A percentile compares a stretch with the other conserved stretches of the same genome.
Evolutionary conservation across 1,140 invertebrate species (phyloP).

Genomic region (Zaprionus tsacasi): DNA sequence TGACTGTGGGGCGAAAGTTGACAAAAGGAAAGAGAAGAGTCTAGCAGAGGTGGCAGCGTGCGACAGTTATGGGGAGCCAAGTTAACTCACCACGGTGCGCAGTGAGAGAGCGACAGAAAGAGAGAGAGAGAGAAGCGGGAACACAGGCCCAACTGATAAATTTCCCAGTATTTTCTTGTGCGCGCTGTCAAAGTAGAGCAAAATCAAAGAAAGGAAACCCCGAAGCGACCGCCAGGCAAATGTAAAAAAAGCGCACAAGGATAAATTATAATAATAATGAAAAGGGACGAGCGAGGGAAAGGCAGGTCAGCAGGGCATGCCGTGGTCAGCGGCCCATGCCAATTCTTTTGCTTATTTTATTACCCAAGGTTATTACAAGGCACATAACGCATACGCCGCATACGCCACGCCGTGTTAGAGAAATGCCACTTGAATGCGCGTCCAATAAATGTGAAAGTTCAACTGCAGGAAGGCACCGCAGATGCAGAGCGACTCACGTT

Average conservation of each 20-base stretch:
- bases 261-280: constrained; percentile 69
- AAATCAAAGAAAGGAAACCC: constrained; percentile 31
- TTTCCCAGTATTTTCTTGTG: constrained; percentile 52
- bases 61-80: neutral
- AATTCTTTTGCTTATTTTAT: constrained; percentile 11
- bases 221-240: constrained; percentile 38
- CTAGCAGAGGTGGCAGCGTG: too few species aligned
- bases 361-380: constrained; percentile 59
- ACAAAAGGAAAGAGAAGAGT: neutral
- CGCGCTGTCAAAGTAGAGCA: constrained; percentile 45
- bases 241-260: constrained; percentile 66
- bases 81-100: constrained; percentile 4
- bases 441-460: constrained; percentile 69
- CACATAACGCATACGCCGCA: constrained; percentile 71
- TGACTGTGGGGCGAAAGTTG: constrained; percentile 5
- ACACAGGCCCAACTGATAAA: constrained; percentile 47
- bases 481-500: neutral
- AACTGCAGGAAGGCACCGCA: constrained; percentile 10
- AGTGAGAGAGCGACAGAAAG: neutral
- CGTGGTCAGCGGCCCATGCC: constrained; percentile 23
- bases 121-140: neutral
- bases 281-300: constrained; percentile 27
- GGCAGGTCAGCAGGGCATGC: neutral
- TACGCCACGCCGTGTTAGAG: constrained; percentile 12
- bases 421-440: constrained; percentile 9